These are phyloP conservation scores for Elaphurus davidianus DNA, from an alignment of 2,113 vertebrate genomes.

Conservation along the genomic window DNA sequence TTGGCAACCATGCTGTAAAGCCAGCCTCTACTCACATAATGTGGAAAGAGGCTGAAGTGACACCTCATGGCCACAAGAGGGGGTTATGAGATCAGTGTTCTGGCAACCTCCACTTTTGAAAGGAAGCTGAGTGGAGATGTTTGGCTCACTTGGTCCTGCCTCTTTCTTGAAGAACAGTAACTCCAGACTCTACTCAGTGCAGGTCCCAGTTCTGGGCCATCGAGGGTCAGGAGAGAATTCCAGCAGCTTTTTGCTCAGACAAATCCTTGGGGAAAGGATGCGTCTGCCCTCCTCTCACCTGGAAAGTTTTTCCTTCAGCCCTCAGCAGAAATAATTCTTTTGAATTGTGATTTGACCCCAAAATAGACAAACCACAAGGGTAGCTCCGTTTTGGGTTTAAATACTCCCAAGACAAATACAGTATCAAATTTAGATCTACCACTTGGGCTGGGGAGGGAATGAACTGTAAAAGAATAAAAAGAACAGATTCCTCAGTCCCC, in stretches of 20 bases:
- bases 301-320: neutral
- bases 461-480: neutral
- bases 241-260: neutral
- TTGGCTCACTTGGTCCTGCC: neutral
- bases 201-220: neutral
- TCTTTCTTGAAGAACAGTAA: neutral
- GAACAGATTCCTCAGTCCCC: neutral
- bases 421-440: neutral
- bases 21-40: neutral
- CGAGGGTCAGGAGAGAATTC: neutral
- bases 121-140: neutral
- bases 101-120: neutral
- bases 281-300: neutral
- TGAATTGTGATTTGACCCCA: neutral
- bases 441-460: neutral
- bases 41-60: neutral
- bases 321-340: neutral
- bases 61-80: slow-evolving; percentile 6
- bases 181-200: neutral
- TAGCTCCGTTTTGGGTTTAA: neutral
- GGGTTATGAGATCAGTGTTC: neutral
- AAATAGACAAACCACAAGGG: neutral
- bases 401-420: neutral
- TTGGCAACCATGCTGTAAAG: rapidly evolving
- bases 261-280: neutral